phyloP scores from a whole-genome alignment of 1,140 invertebrate genomes.

The Atta cephalotes region DNA sequence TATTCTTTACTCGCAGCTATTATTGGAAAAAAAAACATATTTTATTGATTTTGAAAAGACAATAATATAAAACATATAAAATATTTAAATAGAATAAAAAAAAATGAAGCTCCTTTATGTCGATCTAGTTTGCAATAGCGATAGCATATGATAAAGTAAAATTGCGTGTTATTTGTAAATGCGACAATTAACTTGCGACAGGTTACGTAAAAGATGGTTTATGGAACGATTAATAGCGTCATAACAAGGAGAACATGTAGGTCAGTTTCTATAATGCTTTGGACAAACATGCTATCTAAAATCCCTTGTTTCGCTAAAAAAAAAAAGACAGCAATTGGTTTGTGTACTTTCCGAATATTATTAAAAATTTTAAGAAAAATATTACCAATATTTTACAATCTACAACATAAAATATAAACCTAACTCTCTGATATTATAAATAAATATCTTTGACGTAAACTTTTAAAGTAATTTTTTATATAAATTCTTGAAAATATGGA shows the following conservation, averaged over 20 bases:
- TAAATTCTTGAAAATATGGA: not conserved
- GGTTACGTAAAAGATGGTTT: conserved; percentile 29
- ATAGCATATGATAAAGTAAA: not conserved
- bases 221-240: conserved; percentile 28
- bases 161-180: conserved; percentile 18
- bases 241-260: conserved; percentile 40
- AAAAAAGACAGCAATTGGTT: not conserved
- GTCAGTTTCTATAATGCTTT: not conserved
- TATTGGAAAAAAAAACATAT: not conserved
- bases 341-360: not conserved
- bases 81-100: not conserved
- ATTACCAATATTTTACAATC: conserved; percentile 13
- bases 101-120: not conserved
- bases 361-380: not conserved
- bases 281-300: not conserved
- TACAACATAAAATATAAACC: not conserved
- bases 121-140: not conserved
- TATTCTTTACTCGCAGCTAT: not conserved
- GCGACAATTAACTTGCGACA: conserved; percentile 37
- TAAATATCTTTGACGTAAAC: not conserved
- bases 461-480: not conserved
- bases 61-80: not conserved
- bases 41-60: not conserved
- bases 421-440: not conserved
- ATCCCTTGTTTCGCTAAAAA: not conserved